Evolutionary conservation across 1,140 invertebrate species (phyloP).

Genomic region (Brachionus manjavacas): DNA sequence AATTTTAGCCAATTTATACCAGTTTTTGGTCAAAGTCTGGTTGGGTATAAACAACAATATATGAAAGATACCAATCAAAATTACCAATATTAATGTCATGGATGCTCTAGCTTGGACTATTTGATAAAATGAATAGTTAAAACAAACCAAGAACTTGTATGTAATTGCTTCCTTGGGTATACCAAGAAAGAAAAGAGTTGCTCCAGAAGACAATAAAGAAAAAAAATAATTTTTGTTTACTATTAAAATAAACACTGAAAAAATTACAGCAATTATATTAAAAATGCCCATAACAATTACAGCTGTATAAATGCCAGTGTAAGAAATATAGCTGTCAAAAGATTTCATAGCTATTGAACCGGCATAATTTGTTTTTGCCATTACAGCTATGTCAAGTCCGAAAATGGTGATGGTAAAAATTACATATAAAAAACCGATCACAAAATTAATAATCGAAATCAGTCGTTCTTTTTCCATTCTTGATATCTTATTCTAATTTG

Average conservation of each 20-base stretch:
- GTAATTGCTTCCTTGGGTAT: background rate
- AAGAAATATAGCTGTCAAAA: background rate
- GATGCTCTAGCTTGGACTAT: background rate
- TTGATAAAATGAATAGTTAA: background rate
- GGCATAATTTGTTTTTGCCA: background rate
- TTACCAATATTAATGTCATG: background rate
- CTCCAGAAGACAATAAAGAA: background rate
- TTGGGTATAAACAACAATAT: background rate
- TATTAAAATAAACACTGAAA: background rate
- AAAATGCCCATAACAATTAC: background rate
- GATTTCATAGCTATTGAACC: background rate
- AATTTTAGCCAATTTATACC: background rate
- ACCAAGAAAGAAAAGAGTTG: background rate
- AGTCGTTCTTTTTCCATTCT: background rate
- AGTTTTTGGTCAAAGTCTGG: background rate
- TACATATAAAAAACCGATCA: background rate
- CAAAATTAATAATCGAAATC: background rate
- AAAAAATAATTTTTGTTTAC: background rate
- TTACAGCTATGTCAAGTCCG: background rate
- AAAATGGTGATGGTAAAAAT: background rate
- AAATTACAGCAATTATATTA: background rate
- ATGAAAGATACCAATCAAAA: background rate
- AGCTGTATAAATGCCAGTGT: background rate
- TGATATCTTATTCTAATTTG: background rate
- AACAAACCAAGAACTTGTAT: background rate